These are phyloP conservation scores for Biston betularia DNA, from an alignment of 2,888 invertebrate genomes.

Conservation along the genomic window DNA sequence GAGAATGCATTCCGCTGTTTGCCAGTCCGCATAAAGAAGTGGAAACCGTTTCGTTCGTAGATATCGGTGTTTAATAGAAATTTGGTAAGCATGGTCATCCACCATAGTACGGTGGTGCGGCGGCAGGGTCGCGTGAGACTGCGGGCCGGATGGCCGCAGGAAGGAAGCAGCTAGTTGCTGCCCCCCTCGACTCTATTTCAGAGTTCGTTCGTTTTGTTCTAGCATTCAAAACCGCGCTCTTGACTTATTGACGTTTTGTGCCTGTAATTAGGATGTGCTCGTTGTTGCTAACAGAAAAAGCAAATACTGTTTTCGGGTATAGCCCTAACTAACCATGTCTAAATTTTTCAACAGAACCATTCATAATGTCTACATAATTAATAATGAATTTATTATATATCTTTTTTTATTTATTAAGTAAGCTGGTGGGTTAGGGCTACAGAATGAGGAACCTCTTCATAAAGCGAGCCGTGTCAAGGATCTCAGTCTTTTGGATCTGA, in stretches of 20 bases:
- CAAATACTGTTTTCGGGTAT: conserved; percentile 22
- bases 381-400: no score
- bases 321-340: not conserved
- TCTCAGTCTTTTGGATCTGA: no score
- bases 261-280: conserved; percentile 37
- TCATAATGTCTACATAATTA: no score
- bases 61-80: conserved; percentile 8
- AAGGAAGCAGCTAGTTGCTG: conserved; percentile 85
- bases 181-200: conserved; percentile 84
- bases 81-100: conserved; percentile 54
- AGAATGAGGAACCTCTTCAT: no score
- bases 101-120: conserved; percentile 44
- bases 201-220: conserved; percentile 77
- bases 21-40: no score
- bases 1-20: no score
- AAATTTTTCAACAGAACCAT: not conserved
- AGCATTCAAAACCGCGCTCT: conserved; percentile 65
- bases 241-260: conserved; percentile 48
- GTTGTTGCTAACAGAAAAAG: conserved; percentile 27
- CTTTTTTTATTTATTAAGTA: no score
- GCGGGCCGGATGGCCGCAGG: conserved; percentile 82
- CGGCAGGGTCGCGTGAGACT: conserved; percentile 78
- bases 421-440: no score
- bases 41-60: no score
- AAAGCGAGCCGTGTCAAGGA: no score